phyloP scores from a whole-genome alignment of 2,888 invertebrate species.

The Marasmarcha lunaedactyla region DNA sequence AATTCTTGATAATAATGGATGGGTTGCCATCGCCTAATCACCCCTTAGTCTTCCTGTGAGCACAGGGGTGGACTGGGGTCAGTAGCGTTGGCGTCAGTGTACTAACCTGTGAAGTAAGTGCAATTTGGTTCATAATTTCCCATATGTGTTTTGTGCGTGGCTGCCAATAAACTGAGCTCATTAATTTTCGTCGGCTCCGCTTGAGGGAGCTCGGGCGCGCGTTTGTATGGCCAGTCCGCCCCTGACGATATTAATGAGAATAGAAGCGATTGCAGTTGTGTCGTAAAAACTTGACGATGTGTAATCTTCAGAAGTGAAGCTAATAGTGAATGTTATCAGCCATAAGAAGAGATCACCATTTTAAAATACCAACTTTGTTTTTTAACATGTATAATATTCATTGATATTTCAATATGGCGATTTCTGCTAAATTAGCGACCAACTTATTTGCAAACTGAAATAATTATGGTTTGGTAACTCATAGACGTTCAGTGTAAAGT shows the following conservation, averaged over 20 bases:
- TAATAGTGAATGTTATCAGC: slow-evolving; percentile 49
- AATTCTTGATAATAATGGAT: slow-evolving; percentile 27
- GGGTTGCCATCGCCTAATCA: slow-evolving; percentile 45
- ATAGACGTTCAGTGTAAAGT: slow-evolving; percentile 18
- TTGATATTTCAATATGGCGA: slow-evolving; percentile 18
- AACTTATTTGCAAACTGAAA: slow-evolving; percentile 32
- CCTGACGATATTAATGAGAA: slow-evolving; percentile 72
- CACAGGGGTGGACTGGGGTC: slow-evolving; percentile 68
- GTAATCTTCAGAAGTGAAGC: slow-evolving; percentile 54
- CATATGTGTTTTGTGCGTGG: slow-evolving; percentile 71
- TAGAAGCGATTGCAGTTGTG: slow-evolving; percentile 69
- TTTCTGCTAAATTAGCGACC: slow-evolving; percentile 29
- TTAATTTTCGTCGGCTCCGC: slow-evolving; percentile 70
- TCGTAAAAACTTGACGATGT: slow-evolving; percentile 54
- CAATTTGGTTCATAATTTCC: slow-evolving; percentile 70
- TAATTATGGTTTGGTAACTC: slow-evolving; percentile 34
- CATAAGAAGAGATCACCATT: slow-evolving; percentile 27
- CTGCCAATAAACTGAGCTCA: slow-evolving; percentile 71
- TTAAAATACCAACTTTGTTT: not conserved
- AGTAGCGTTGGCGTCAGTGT: slow-evolving; percentile 62
- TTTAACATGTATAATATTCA: too few species aligned
- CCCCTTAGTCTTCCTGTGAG: slow-evolving; percentile 68
- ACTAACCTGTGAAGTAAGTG: slow-evolving; percentile 71
- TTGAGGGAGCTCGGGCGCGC: slow-evolving; percentile 67
- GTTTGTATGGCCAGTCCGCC: slow-evolving; percentile 72